A percentile compares a stretch with the other conserved stretches of the same genome.
These are phyloP conservation scores for Acanthococcus lagerstroemiae DNA, from an alignment of 2,888 invertebrate species.

Conservation along the genomic window DNA sequence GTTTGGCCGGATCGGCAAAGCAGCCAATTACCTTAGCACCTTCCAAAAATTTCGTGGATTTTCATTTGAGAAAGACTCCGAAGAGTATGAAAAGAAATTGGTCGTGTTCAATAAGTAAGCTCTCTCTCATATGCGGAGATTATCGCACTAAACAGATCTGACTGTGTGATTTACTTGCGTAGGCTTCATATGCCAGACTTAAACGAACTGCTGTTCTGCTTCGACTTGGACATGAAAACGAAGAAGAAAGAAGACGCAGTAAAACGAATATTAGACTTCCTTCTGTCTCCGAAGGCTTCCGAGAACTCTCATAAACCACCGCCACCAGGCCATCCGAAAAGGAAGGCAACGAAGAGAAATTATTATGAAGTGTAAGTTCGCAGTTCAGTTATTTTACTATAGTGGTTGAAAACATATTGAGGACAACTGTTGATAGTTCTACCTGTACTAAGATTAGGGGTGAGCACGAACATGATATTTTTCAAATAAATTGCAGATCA, in stretches of 20 bases:
- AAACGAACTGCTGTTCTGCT: not conserved
- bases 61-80: conserved; percentile 7
- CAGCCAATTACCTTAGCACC: not conserved
- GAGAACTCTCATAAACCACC: conserved; percentile 1
- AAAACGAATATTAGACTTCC: conserved; percentile 9
- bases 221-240: conserved; percentile 16
- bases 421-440: no score
- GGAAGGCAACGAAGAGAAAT: conserved; percentile 15
- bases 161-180: not conserved
- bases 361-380: conserved; percentile 10
- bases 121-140: not conserved
- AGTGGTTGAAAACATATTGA: no score
- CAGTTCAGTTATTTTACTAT: not conserved
- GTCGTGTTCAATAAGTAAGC: conserved; percentile 1
- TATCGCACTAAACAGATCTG: no score
- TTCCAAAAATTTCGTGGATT: conserved; percentile 11
- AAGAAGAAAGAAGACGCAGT: conserved; percentile 11
- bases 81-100: not conserved
- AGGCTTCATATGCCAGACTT: not conserved
- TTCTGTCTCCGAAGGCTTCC: not conserved
- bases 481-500: no score
- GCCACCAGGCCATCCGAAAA: conserved; percentile 2
- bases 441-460: no score
- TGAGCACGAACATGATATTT: no score
- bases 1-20: conserved; percentile 4